These are phyloP conservation scores for Tribolium castaneum DNA, from an alignment of 1,140 invertebrate genomes.

Conservation along the genomic window DNA sequence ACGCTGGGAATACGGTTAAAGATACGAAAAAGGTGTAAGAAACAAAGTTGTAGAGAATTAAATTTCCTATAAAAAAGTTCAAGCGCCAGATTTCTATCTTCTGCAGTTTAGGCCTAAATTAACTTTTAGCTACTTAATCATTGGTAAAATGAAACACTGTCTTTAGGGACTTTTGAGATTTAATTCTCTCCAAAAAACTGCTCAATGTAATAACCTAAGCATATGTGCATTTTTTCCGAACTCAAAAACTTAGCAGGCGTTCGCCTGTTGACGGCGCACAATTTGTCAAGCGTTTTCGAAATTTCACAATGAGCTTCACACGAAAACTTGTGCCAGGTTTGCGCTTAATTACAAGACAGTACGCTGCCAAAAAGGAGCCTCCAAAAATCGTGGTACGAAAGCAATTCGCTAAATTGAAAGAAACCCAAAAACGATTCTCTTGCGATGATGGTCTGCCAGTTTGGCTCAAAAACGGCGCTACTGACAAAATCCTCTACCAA, in stretches of 20 bases:
- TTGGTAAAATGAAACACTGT: too few species aligned
- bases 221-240: too few species aligned
- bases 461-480: not conserved
- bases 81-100: too few species aligned
- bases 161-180: too few species aligned
- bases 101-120: too few species aligned
- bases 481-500: conserved; percentile 4
- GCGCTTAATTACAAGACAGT: not conserved
- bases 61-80: too few species aligned
- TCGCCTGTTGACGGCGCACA: not conserved
- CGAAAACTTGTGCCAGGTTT: not conserved
- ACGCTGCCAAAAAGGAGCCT: not conserved
- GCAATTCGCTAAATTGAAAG: not conserved
- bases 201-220: too few species aligned
- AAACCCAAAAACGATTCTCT: not conserved
- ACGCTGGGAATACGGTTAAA: too few species aligned
- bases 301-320: not conserved
- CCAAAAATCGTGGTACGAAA: not conserved
- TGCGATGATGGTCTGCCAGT: not conserved
- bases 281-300: not conserved
- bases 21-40: too few species aligned
- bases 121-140: too few species aligned
- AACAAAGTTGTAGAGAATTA: too few species aligned
- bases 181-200: too few species aligned
- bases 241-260: not conserved